These are phyloP conservation scores for Martes martes DNA, from an alignment of 2,113 vertebrate species.

Conservation along the genomic window DNA sequence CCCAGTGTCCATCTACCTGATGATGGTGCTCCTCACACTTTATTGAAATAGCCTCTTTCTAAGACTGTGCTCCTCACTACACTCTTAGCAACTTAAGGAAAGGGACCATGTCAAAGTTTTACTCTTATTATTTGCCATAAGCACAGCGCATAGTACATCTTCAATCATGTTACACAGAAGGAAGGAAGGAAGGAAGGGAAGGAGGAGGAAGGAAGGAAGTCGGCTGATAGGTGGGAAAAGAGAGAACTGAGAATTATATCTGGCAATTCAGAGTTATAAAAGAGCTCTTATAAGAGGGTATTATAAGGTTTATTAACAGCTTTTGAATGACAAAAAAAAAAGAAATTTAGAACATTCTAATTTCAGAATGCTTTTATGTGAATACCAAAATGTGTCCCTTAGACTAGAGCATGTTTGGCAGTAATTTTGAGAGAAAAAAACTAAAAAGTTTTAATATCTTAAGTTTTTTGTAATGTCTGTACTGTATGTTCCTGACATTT, in stretches of 20 bases:
- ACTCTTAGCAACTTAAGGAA: not conserved
- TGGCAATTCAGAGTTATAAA: not conserved
- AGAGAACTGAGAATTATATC: not conserved
- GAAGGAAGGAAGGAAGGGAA: not conserved
- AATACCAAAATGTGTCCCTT: not conserved
- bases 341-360: not conserved
- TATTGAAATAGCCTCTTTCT: not conserved
- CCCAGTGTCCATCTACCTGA: not conserved
- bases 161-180: not conserved
- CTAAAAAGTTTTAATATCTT: not conserved
- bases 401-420: not conserved
- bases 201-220: not conserved
- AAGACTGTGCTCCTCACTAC: not conserved
- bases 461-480: not conserved
- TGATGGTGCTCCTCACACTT: not conserved
- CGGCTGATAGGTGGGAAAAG: not conserved
- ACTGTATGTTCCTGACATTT: not conserved
- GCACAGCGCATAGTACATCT: not conserved
- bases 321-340: not conserved
- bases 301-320: not conserved
- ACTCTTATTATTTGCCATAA: not conserved
- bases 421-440: not conserved
- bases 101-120: not conserved
- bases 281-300: not conserved
- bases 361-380: slow-evolving; percentile 7